Base-by-base conservation (phyloP, 2,113 vertebrate species). In the Calidris pygmaea region DNA sequence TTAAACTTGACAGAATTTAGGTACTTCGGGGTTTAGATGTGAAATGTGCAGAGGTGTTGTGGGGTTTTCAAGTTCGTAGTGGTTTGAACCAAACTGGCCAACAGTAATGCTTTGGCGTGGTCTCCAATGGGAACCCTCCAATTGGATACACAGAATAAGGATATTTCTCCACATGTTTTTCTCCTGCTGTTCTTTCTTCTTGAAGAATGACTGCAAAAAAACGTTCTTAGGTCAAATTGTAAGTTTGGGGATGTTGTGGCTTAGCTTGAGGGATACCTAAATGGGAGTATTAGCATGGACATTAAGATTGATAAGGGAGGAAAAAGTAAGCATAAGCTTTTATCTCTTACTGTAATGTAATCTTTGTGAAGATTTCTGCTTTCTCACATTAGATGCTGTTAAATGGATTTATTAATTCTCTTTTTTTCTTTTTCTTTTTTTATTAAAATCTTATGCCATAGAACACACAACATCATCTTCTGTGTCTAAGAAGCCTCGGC, bases 381-480 rank as follows among this genome's bases (percentile, higher is more conserved):
- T 84, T 87, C 35, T 95, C 50, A 71, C 17, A 24, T 52, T 15
- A 72, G 50, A 60, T 72, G 17, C 21, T 76, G 32, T 81, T 91
- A 56, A 68, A 17, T 66, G 52, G 10, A 35, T 22, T 78, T 67
- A 20, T 10, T 86, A 2, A 13, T 63, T 18, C 12, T 39, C 32
- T 37, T 59, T 87, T 47, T 21, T 47, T 47, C 86, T 41, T 62
- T 48, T 74, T 48, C 19, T 48, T 12, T 48, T 48, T 16, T 55
- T 55, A 30, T 11, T 55, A 29, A 52, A 84, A n/a, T 80, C 71
- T 97, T 83, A 39, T 30, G 47, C 90, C 59, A 6, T 27, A 99
- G 99, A 99, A 76, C 99, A 99, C 91, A 99, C 99, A 79, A 99
- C 99, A 39, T 99, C 99, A 6, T 99, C 99, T 7, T 99, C 99